Conservation (phyloP, 2,888 invertebrate genomes). For the Heteropelma amictum region DNA sequence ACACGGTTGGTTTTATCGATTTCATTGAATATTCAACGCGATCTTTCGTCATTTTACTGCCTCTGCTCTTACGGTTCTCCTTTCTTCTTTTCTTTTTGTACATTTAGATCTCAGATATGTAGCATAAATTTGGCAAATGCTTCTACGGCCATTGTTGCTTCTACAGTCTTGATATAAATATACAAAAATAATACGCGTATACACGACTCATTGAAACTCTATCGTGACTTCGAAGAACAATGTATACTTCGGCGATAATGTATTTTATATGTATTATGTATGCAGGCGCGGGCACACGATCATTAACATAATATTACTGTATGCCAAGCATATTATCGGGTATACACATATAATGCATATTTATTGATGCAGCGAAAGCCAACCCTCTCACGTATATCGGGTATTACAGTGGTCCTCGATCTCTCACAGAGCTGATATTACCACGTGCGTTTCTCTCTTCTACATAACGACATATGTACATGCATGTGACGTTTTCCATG, state of each 20-base stretch:
- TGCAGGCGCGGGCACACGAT: constrained; percentile 30
- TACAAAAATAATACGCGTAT: not conserved
- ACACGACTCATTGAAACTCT: constrained; percentile 1
- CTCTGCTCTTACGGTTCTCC: constrained; percentile 9
- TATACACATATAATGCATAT: constrained; percentile 46
- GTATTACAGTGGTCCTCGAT: constrained; percentile 2
- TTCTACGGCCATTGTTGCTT: constrained; percentile 2
- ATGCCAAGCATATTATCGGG: constrained; percentile 39
- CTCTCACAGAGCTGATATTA: constrained; percentile 19
- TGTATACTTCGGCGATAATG: constrained; percentile 43
- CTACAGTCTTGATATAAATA: not conserved
- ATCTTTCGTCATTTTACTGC: constrained; percentile 24
- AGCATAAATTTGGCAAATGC: constrained; percentile 15
- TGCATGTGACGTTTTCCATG: not conserved
- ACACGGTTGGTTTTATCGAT: constrained; percentile 2
- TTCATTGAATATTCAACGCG: constrained; percentile 5
- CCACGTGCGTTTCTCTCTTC: constrained; percentile 5
- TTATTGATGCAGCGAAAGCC: constrained; percentile 34
- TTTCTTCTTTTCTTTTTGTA: not conserved
- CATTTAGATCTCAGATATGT: constrained; percentile 3
- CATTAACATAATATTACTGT: constrained; percentile 53
- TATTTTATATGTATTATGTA: constrained; percentile 50
- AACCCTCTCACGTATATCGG: constrained; percentile 3
- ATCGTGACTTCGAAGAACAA: constrained; percentile 31
- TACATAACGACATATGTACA: not conserved